These are phyloP conservation scores for Echinarachnius parma DNA, from an alignment of 53 echinoderm and acorn worm genomes.

Conservation along the genomic window DNA sequence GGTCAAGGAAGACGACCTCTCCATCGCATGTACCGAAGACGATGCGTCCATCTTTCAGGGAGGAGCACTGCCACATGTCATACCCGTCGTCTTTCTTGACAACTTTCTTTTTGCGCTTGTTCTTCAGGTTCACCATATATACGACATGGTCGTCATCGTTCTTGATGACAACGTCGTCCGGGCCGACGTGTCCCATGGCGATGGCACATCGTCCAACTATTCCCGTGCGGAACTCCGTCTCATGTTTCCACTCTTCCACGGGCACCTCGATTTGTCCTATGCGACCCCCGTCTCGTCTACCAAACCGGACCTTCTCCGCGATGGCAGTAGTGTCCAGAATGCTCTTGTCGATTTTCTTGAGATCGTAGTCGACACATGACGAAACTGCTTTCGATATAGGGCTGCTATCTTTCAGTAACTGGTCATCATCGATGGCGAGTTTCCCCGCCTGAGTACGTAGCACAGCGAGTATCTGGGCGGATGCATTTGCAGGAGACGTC, in stretches of 20 bases:
- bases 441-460: not conserved
- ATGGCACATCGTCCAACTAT: not conserved
- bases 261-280: slow-evolving; percentile 11
- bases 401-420: not conserved
- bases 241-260: slow-evolving; percentile 1
- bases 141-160: not conserved
- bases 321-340: not conserved
- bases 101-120: not conserved
- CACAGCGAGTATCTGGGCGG: not conserved
- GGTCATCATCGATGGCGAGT: not conserved
- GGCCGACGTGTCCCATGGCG: not conserved
- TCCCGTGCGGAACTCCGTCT: slow-evolving; percentile 10
- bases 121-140: not conserved
- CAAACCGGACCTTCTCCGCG: slow-evolving; percentile 7
- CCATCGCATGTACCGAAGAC: slow-evolving; percentile 18
- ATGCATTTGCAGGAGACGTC: not conserved
- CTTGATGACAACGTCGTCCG: slow-evolving; percentile 14
- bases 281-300: not conserved
- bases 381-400: not conserved
- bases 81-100: not conserved
- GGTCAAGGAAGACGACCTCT: slow-evolving; percentile 17
- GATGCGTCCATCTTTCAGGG: not conserved
- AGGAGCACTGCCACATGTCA: not conserved
- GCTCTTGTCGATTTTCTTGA: not conserved
- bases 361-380: not conserved